Base-by-base conservation (phyloP, 2,888 invertebrate species). In the Ametastegia equiseti region DNA sequence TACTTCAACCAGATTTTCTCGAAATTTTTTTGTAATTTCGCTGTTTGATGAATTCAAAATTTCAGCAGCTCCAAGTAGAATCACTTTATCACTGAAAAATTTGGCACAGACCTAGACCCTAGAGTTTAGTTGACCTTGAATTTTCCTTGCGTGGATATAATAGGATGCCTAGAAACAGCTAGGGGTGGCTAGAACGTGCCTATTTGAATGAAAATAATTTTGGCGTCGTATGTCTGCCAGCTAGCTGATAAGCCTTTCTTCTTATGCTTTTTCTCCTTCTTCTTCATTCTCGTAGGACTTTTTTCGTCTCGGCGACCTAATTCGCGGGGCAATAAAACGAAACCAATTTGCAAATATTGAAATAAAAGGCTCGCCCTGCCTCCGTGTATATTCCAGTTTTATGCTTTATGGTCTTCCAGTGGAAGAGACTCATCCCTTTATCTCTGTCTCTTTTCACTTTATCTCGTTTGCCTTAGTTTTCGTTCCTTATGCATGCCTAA, bases 301-400 rank as follows among this genome's bases (percentile, higher is more conserved):
- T 54, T 36, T 36, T 36, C 54, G 5, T 4, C 15, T 50, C 27
- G n/a, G 11, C 54, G 75, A 75, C 75, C 75, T 75, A 75, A 75
- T 75, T 75, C 75, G 75, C 54, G 54, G 30, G 54, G 75, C 54
- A 75, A 36, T 75, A 75, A 75, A 75, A 75, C 19, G 50, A 33
- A 75, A 75, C 75, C 78, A 71, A 83, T 84, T 84, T 82, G 73
- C 82, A 82, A 83, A 83, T 83, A 83, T 83, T 82, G 81, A 80
- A 80, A 80, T 82, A 78, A 81, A 80, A 82, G 83, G 57, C 83
- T 42, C 39, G 45, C 63, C 81, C 54, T 30, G 47, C 19, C 71
- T 71, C 6, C 27, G 15, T 47, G 54, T 75, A 50, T 54, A 75
- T 54, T 75, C 33, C 33, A 36, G 50, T 36, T 75, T 75, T 75